A percentile compares a stretch with the other conserved stretches of the same genome.
Evolutionary conservation across 2,888 invertebrate genomes (phyloP).

Genomic region (Malacosoma neustria): DNA sequence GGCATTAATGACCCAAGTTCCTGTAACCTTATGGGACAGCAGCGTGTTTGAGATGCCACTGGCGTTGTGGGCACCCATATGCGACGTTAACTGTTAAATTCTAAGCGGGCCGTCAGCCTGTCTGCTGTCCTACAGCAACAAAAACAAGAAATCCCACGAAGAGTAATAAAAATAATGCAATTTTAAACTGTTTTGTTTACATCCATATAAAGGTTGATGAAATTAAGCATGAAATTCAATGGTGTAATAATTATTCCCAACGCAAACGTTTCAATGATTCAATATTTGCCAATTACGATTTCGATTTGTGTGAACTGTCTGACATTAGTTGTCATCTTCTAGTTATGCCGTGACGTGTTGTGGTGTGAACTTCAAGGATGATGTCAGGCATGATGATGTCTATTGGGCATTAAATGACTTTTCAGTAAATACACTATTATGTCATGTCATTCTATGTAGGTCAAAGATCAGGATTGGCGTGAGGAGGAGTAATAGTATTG

Average conservation of each 20-base stretch:
- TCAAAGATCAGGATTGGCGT: background rate
- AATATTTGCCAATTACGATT: slow-evolving; percentile 16
- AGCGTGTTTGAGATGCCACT: too few relatives aligned
- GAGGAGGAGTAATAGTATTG: too few relatives aligned
- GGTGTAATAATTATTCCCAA: background rate
- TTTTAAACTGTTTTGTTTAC: too few relatives aligned
- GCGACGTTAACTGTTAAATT: too few relatives aligned
- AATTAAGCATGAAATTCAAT: background rate
- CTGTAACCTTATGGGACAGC: too few relatives aligned
- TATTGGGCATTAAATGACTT: slow-evolving; percentile 12
- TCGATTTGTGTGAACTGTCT: slow-evolving; percentile 21
- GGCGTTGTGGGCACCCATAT: too few relatives aligned
- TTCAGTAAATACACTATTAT: background rate
- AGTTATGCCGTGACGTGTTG: slow-evolving; percentile 42
- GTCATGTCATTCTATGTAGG: background rate
- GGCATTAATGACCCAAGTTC: too few relatives aligned
- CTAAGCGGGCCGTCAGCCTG: too few relatives aligned
- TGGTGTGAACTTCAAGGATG: slow-evolving; percentile 28
- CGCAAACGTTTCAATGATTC: slow-evolving; percentile 19
- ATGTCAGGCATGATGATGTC: slow-evolving; percentile 50
- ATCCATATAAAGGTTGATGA: too few relatives aligned
- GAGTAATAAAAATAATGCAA: too few relatives aligned
- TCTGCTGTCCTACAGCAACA: too few relatives aligned
- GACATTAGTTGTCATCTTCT: slow-evolving; percentile 37
- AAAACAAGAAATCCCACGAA: too few relatives aligned